A percentile compares a stretch with the other conserved stretches of the same genome.
phyloP scores from a whole-genome alignment of 92 coral and sea anemone species.

The Bergia puertoricense region DNA sequence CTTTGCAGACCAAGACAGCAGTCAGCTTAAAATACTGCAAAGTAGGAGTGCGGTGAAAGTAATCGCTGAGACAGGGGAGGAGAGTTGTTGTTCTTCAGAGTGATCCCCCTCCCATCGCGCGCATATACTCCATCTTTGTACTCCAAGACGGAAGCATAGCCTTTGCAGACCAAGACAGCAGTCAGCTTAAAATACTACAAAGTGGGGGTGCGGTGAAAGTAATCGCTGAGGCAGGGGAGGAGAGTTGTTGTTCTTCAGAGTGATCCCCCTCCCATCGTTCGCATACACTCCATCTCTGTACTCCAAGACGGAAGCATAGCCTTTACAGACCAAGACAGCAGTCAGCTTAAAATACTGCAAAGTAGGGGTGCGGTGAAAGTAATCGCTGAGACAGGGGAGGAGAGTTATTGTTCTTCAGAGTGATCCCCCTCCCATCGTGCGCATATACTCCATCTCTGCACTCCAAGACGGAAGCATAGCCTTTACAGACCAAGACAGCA shows the following conservation, averaged over 20 bases:
- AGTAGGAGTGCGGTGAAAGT: neutral
- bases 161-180: neutral
- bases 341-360: neutral
- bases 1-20: slow-evolving; percentile 20
- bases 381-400: no score
- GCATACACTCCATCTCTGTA: no score
- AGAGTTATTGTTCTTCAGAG: no score
- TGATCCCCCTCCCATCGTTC: no score
- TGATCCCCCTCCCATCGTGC: neutral
- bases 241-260: no score
- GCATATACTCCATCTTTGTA: no score
- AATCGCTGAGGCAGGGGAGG: no score
- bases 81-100: no score
- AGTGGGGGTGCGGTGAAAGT: no score
- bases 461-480: neutral
- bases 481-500: slow-evolving; percentile 9
- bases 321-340: slow-evolving; percentile 1
- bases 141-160: neutral
- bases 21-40: neutral
- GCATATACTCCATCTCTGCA: slow-evolving; percentile 1
- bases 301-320: neutral
- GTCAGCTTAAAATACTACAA: neutral
- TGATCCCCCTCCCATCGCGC: no score
- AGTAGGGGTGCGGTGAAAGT: no score
- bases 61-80: slow-evolving; percentile 25